A percentile compares a stretch with the other conserved stretches of the same genome.
phyloP scores from a whole-genome alignment of 2,797 vertebrate genomes.

The Cyprinella venusta region DNA sequence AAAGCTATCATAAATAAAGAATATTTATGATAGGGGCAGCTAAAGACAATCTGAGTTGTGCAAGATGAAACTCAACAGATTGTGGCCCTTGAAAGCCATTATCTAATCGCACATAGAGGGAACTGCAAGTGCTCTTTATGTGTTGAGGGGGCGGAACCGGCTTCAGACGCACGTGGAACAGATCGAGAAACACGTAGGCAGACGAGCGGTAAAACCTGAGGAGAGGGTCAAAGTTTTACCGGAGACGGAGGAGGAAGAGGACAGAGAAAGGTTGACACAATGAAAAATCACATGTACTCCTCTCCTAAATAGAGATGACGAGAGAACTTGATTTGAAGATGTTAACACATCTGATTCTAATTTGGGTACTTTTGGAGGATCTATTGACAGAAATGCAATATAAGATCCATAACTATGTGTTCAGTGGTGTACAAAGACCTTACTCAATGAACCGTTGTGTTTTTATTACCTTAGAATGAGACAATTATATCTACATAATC shows the following conservation, averaged over 20 bases:
- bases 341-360: slow-evolving; percentile 21
- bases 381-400: too few relatives aligned
- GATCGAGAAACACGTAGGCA: slow-evolving; percentile 55
- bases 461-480: too few relatives aligned
- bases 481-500: too few relatives aligned
- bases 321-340: slow-evolving; percentile 24
- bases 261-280: slow-evolving; percentile 26
- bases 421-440: too few relatives aligned
- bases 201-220: slow-evolving; percentile 30
- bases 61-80: not conserved
- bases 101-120: not conserved
- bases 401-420: too few relatives aligned
- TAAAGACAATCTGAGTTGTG: not conserved
- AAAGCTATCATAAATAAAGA: not conserved
- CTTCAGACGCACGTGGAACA: slow-evolving; percentile 45
- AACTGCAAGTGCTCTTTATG: slow-evolving; percentile 52
- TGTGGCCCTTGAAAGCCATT: not conserved
- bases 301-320: slow-evolving; percentile 30
- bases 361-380: not conserved
- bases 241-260: slow-evolving; percentile 53
- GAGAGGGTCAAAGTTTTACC: slow-evolving; percentile 48
- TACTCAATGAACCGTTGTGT: too few relatives aligned
- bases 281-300: slow-evolving; percentile 32
- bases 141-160: slow-evolving; percentile 53
- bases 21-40: not conserved